phyloP scores from a whole-genome alignment of 2,797 vertebrate species.

The Dipus sagitta region DNA sequence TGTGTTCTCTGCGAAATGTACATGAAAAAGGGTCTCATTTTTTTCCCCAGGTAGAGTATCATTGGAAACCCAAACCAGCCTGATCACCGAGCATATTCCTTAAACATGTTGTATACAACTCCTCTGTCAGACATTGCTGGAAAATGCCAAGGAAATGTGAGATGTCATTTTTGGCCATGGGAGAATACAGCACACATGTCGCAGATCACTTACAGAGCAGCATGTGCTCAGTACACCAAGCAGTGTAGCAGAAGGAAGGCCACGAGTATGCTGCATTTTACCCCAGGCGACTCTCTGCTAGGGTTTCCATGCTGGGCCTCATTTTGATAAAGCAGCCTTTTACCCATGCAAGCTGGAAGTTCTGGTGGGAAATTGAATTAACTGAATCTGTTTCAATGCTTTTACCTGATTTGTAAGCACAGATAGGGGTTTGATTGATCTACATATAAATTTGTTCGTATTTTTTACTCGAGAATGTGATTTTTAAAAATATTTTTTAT shows the following conservation, averaged over 20 bases:
- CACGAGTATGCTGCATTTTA: neutral
- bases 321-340: conserved; percentile 61
- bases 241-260: neutral
- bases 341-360: conserved; percentile 30
- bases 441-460: conserved; percentile 57
- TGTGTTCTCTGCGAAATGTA: neutral
- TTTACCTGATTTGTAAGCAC: conserved; percentile 70
- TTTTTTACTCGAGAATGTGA: conserved; percentile 61
- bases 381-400: conserved; percentile 67
- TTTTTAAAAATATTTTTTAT: conserved; percentile 48
- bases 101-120: neutral
- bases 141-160: conserved; percentile 55
- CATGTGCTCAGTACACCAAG: conserved; percentile 24
- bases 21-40: neutral
- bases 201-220: conserved; percentile 51
- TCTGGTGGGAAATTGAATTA: conserved; percentile 73
- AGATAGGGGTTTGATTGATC: conserved; percentile 57
- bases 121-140: conserved; percentile 12
- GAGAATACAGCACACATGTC: conserved; percentile 51
- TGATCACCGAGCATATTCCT: neutral
- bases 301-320: conserved; percentile 53
- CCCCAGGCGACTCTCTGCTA: conserved; percentile 48
- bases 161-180: conserved; percentile 52
- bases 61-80: conserved; percentile 5
- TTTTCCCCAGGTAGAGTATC: conserved; percentile 5